Evolutionary conservation across 2,797 vertebrate genomes (phyloP), one percentile per base, ranked within the genome.

Genomic region (Myripristis jacobus): DNA sequence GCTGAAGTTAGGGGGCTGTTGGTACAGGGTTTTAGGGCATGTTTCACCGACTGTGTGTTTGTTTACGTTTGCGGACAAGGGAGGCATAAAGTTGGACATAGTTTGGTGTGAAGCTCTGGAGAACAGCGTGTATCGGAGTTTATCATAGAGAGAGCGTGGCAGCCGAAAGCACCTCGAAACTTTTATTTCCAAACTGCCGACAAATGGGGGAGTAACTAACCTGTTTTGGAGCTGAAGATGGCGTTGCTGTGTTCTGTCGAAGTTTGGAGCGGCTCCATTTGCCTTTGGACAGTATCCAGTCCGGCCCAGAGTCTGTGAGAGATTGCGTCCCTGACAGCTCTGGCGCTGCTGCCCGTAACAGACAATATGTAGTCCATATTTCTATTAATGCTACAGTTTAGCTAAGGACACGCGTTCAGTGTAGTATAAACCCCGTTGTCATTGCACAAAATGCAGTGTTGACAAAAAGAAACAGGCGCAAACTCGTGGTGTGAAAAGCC

Each of bases 281-380:
- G 74, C 19, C 27, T 47, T 5, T 50, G 52, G 44, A 21, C 46
- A 2, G 38, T 21, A 0, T 67, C 31, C 44, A 73, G 76, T 59
- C 80, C 87, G 22, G 85, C 65, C 94, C 93, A 95, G 21, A 94
- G 84, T 61, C 92, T 90, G 13, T 86, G 90, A 1, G 89, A 80
- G 36, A 95, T 79, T 0, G 91, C 93, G 60, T 93, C 92, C 72
- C 92, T 82, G 77, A 95, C 87, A 47, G 89, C 88, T 69, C 90
- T 89, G 1, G 83, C 90, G 0, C 92, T 71, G 79, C 83, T 86
- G 57, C 92, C 90, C 21, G 92, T 92, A 0, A 94, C 51, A 29
- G 93, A 92, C 11, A 80, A 31, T 21, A 95, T 55, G 75, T 82
- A 94, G 63, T 95, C 91, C 94, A 95, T 94, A 38, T 53, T 46